phyloP scores from a whole-genome alignment of 1,140 invertebrate genomes.

The Teleopsis dalmanni region DNA sequence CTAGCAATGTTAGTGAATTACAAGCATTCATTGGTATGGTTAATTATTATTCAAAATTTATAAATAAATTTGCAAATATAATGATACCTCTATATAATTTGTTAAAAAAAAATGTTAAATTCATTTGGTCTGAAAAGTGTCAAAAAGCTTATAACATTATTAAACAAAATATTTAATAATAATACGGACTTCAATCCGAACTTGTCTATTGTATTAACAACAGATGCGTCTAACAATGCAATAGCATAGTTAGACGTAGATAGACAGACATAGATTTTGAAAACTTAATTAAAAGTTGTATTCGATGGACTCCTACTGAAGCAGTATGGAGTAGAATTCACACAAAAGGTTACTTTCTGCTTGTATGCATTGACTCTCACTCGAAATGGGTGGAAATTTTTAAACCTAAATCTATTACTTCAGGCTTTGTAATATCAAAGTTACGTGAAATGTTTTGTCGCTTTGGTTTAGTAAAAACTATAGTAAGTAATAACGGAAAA shows the following conservation, averaged over 20 bases:
- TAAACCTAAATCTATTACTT: background rate
- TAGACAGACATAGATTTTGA: slow-evolving; percentile 3
- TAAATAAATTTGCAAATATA: slow-evolving; percentile 24
- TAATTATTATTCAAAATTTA: slow-evolving; percentile 35
- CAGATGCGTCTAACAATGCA: slow-evolving; percentile 13
- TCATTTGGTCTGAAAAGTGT: slow-evolving; percentile 21
- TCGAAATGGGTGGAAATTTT: slow-evolving; percentile 1
- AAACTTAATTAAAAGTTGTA: background rate
- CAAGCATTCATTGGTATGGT: slow-evolving; percentile 25
- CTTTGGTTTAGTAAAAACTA: slow-evolving; percentile 20
- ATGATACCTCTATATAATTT: slow-evolving; percentile 30
- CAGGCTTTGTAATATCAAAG: background rate
- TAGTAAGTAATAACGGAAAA: slow-evolving; percentile 27
- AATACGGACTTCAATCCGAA: slow-evolving; percentile 14
- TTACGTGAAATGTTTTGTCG: slow-evolving; percentile 2
- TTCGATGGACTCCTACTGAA: background rate
- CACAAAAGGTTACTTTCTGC: too few relatives aligned
- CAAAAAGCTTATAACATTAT: slow-evolving; percentile 20
- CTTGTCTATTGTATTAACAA: slow-evolving; percentile 11
- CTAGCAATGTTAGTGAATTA: slow-evolving; percentile 20
- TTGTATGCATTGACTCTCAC: too few relatives aligned
- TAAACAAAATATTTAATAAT: slow-evolving; percentile 21
- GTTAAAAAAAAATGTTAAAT: slow-evolving; percentile 21
- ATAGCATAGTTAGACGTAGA: too few relatives aligned
- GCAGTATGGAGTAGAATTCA: background rate